Evolutionary conservation across 2,888 invertebrate species (phyloP).

Genomic region (Orthosia incerta): DNA sequence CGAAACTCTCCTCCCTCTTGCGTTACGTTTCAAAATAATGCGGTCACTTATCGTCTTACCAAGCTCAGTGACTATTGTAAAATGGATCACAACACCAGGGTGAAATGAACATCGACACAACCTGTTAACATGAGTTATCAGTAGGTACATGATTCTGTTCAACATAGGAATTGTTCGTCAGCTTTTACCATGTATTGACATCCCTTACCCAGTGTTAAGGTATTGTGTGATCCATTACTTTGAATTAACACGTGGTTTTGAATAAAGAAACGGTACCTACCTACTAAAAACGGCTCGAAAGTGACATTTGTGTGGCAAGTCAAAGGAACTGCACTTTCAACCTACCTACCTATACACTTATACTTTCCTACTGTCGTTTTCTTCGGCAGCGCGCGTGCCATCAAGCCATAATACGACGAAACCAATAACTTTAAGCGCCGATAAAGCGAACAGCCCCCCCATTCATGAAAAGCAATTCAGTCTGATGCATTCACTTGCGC

Average conservation of each 20-base stretch:
- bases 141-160: too few species aligned
- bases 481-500: slow-evolving; percentile 63
- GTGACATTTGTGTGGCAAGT: background rate
- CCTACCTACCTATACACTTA: background rate
- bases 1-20: too few species aligned
- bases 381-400: slow-evolving; percentile 50
- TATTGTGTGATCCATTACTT: too few species aligned
- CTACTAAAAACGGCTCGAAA: background rate
- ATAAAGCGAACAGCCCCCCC: slow-evolving; percentile 54
- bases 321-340: slow-evolving; percentile 3
- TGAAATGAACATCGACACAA: too few species aligned
- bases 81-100: background rate
- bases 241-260: background rate
- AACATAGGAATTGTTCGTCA: too few species aligned
- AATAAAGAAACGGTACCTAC: background rate
- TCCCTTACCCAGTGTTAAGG: too few species aligned
- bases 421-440: slow-evolving; percentile 61
- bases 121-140: too few species aligned
- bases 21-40: too few species aligned
- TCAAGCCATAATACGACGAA: slow-evolving; percentile 41
- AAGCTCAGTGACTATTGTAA: background rate
- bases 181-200: too few species aligned
- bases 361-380: slow-evolving; percentile 25
- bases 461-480: slow-evolving; percentile 64
- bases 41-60: too few species aligned